phyloP scores from a whole-genome alignment of 2,888 invertebrate species.

The Ametastegia equiseti region DNA sequence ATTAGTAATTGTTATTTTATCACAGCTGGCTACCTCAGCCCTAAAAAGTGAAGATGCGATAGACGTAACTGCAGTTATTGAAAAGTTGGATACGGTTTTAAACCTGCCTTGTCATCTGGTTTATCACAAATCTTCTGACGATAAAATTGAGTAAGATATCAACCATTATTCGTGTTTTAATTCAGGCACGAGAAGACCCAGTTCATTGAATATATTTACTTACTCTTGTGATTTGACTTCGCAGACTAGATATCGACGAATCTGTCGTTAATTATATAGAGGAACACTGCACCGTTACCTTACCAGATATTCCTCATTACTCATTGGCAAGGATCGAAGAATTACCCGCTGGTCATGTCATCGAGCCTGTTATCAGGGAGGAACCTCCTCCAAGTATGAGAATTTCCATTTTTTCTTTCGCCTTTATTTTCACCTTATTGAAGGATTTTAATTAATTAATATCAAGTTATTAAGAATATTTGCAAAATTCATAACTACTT shows the following conservation, averaged over 20 bases:
- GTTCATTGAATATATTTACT: constrained; percentile 14
- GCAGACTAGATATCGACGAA: constrained; percentile 76
- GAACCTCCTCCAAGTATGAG: constrained; percentile 42
- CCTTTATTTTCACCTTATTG: neutral
- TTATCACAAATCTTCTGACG: constrained; percentile 44
- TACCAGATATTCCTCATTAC: constrained; percentile 71
- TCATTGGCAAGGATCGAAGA: constrained; percentile 71
- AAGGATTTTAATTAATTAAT: neutral
- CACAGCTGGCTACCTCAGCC: constrained; percentile 57
- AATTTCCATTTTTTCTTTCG: neutral
- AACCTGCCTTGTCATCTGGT: constrained; percentile 65
- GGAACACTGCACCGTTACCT: constrained; percentile 76
- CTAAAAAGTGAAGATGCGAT: constrained; percentile 54
- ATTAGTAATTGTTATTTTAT: neutral
- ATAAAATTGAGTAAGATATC: constrained; percentile 41
- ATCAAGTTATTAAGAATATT: neutral
- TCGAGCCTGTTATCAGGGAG: constrained; percentile 71
- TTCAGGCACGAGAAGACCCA: constrained; percentile 67
- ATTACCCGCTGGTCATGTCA: constrained; percentile 72
- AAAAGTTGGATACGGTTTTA: constrained; percentile 57
- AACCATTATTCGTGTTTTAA: constrained; percentile 47
- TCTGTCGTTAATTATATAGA: constrained; percentile 72
- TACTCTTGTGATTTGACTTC: constrained; percentile 50
- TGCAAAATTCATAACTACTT: neutral
- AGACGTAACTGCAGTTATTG: constrained; percentile 62